These are phyloP conservation scores for Rhinolophus sinicus DNA, from an alignment of 2,113 vertebrate species.

Conservation along the genomic window DNA sequence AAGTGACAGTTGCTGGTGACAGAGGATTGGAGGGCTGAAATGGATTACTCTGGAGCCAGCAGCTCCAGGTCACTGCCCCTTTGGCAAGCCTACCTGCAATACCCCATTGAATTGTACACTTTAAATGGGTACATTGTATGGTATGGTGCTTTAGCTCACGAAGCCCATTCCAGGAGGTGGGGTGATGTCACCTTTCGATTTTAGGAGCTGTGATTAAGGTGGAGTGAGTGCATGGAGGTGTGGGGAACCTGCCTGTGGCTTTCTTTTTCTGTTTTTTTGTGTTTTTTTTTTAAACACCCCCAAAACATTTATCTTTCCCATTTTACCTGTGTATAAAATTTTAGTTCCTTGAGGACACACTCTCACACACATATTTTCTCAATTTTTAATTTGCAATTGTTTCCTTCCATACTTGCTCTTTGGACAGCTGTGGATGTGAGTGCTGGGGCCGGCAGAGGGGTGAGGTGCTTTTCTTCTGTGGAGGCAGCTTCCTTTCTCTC, in stretches of 20 bases:
- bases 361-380: background rate
- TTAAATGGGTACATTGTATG: no score
- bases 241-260: background rate
- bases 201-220: background rate
- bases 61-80: slow-evolving; percentile 44
- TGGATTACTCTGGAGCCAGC: slow-evolving; percentile 64
- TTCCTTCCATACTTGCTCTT: slow-evolving; percentile 70
- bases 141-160: background rate
- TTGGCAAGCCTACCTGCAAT: slow-evolving; percentile 60
- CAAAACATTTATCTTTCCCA: background rate
- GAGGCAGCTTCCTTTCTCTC: no score
- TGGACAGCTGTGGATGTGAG: slow-evolving; percentile 29
- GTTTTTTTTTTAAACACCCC: no score
- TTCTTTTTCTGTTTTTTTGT: background rate
- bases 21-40: background rate
- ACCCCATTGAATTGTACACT: background rate
- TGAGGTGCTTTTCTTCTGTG: background rate
- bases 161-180: background rate
- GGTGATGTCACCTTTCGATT: background rate
- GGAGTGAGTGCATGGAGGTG: background rate
- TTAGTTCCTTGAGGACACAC: slow-evolving; percentile 37
- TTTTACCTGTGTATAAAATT: slow-evolving; percentile 4
- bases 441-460: background rate
- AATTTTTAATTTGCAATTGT: slow-evolving; percentile 89
- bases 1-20: background rate